These are phyloP conservation scores for Eupsilia transversa DNA, from an alignment of 2,888 invertebrate species.

Conservation along the genomic window DNA sequence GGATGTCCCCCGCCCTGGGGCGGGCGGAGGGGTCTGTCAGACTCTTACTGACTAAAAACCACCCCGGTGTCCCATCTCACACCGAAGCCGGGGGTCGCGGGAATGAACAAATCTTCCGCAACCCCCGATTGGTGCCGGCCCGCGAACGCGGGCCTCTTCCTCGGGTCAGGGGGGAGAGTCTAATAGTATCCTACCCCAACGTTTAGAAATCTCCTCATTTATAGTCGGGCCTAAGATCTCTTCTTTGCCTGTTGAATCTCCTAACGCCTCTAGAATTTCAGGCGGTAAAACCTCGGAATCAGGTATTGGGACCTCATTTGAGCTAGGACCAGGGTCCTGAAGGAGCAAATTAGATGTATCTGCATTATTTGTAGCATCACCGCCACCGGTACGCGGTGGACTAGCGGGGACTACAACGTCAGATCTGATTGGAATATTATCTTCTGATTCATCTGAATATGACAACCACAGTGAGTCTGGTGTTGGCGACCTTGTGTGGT, in stretches of 20 bases:
- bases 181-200: no score
- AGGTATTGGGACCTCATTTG: not conserved
- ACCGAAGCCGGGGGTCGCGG: no score
- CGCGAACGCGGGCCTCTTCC: no score
- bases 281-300: not conserved
- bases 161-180: no score
- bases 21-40: no score
- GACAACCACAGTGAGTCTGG: not conserved
- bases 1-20: no score
- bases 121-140: no score
- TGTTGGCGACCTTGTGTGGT: not conserved
- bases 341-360: not conserved
- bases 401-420: not conserved
- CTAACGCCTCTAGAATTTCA: slow-evolving; percentile 2
- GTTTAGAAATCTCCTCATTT: no score
- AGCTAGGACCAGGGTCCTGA: not conserved
- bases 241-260: slow-evolving; percentile 2
- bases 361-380: not conserved
- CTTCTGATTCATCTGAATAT: slow-evolving; percentile 8
- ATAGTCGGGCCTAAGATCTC: not conserved
- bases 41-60: no score
- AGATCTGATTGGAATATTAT: slow-evolving; percentile 2
- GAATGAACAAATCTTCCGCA: no score
- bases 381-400: not conserved
- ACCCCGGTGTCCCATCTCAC: no score